These are phyloP conservation scores for Montipora capitata DNA, from an alignment of 92 coral and sea anemone genomes.

Conservation along the genomic window DNA sequence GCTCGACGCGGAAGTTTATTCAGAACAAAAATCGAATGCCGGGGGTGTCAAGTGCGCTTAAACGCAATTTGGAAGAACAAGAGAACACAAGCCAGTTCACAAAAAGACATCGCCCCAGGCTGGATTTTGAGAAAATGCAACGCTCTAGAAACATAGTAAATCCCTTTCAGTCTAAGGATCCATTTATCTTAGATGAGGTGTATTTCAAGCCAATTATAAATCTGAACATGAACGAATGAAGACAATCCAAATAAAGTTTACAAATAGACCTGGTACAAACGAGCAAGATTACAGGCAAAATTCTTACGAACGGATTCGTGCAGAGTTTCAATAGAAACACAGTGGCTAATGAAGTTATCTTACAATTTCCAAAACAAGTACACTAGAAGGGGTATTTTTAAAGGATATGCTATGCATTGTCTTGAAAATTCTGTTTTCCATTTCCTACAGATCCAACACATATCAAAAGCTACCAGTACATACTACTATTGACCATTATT, in stretches of 20 bases:
- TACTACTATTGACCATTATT: background rate
- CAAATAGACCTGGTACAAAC: conserved; percentile 5
- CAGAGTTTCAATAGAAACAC: background rate
- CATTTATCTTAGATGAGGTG: conserved; percentile 39
- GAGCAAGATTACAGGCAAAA: background rate
- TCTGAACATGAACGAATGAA: conserved; percentile 28
- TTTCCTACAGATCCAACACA: conserved; percentile 24
- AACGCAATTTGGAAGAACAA: conserved; percentile 74
- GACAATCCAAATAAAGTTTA: conserved; percentile 5
- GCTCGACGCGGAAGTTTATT: background rate
- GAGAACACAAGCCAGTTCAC: conserved; percentile 44
- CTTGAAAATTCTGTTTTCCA: conserved; percentile 22
- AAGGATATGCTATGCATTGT: conserved; percentile 17
- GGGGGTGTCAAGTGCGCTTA: conserved; percentile 22
- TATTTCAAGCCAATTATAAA: conserved; percentile 58
- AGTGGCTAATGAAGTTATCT: background rate
- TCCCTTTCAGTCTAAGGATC: conserved; percentile 11
- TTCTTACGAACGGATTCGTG: too few relatives aligned
- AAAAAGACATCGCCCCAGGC: conserved; percentile 88
- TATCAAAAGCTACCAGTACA: conserved; percentile 23
- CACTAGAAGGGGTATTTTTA: background rate
- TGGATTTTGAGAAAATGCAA: conserved; percentile 95
- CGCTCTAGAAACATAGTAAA: conserved; percentile 67
- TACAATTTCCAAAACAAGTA: too few relatives aligned
- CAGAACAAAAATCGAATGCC: conserved; percentile 22